Conservation (phyloP, 2,888 invertebrate species). For the Eucriotettix oculatus region DNA sequence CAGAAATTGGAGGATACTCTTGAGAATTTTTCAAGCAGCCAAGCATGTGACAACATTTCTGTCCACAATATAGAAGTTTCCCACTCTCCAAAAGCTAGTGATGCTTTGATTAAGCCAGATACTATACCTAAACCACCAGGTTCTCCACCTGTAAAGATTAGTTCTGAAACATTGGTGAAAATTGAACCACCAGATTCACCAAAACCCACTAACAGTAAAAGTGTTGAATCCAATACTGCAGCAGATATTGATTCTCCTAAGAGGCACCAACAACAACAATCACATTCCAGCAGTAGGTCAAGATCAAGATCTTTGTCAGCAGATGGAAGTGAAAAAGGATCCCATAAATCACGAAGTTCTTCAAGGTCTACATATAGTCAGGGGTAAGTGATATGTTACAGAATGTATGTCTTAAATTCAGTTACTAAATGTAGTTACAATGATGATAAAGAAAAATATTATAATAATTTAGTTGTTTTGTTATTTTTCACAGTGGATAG, state of each 20-base stretch:
- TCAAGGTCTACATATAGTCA: conserved; percentile 28
- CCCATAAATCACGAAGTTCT: conserved; percentile 27
- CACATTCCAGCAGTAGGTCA: conserved; percentile 12
- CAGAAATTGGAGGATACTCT: conserved; percentile 3
- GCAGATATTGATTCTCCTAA: conserved; percentile 1
- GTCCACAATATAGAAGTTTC: not conserved
- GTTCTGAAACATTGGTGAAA: not conserved
- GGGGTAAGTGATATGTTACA: conserved; percentile 18
- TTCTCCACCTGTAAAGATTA: conserved; percentile 6
- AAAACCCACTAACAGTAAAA: not conserved
- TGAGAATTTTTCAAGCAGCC: not conserved
- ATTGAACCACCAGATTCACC: not conserved
- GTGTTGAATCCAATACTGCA: not conserved
- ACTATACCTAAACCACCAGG: conserved; percentile 10
- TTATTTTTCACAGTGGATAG: too few species aligned
- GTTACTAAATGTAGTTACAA: not conserved
- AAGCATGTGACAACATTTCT: not conserved
- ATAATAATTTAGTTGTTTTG: too few species aligned
- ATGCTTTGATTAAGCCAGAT: not conserved
- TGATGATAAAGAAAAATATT: not conserved
- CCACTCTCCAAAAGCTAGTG: not conserved
- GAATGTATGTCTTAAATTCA: not conserved
- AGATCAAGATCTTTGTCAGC: conserved; percentile 17
- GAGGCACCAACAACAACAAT: not conserved
- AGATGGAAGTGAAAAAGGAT: conserved; percentile 5